Evolutionary conservation across 2,797 vertebrate species (phyloP), one percentile per base, ranked within the genome.

Genomic region (Mastacembelus armatus): DNA sequence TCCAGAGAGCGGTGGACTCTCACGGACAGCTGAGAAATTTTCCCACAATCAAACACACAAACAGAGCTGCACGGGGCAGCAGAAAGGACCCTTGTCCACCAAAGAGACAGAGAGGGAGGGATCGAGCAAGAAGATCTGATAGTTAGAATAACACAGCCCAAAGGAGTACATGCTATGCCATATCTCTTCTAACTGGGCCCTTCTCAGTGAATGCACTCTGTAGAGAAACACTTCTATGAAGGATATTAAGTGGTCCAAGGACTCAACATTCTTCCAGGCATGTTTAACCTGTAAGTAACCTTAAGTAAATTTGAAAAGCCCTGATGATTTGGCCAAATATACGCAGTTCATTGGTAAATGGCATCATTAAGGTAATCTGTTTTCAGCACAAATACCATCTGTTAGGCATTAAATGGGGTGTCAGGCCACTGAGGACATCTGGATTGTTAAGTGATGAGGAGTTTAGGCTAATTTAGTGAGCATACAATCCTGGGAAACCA

Each of bases 21-120:
- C 92, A 93, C 85, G 90, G 87, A 92, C 83, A 74, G 82, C 77
- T 30, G 21, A 90, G 87, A 89, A 78, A 89, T 89, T 90, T 94
- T 94, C 92, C 92, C 92, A 94, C 93, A 92, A 91, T 93, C 83
- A 87, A 91, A 92, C 83, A 93, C 85, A 90, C 87, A 91, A 93
- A 93, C 91, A 91, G 84, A 88, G 75, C 74, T 3, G 58, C 73
- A 71, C 55, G 56, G 91, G 88, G 85, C 90, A 88, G 77, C 42
- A 18, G 66, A 76, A 77, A n/a, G 43, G 74, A 88, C 83, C 85
- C 70, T 50, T 50, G 65, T 88, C 73, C 81, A 73, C 66, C 24
- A 36, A 74, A 45, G 56, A 77, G 69, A 84, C 15, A 1, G 61
- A 76, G 70, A 65, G 64, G 75, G 66, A 42, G 66, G 70, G 48